Evolutionary conservation across 1,140 invertebrate genomes (phyloP), one percentile per base, ranked within the genome.

Genomic region (Drosophila ercepeae): DNA sequence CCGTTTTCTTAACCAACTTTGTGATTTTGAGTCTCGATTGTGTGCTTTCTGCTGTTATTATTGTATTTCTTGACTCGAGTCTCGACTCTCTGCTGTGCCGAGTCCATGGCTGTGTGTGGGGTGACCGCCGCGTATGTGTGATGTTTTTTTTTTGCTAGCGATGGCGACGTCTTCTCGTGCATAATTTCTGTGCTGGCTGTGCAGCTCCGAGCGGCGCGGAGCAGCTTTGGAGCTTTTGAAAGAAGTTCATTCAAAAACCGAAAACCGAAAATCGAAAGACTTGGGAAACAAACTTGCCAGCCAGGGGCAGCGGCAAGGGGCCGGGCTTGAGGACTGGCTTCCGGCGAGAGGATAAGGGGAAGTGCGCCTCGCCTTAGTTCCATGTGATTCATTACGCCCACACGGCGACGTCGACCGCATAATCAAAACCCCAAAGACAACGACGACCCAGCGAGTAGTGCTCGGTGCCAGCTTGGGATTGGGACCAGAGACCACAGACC

Each of bases 241-340:
- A 78, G 72, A 88, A 88, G 84, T 81, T 81, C 81, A 86, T 86
- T 88, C 77, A 86, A 86, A 86, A n/a, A n/a, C n/a, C n/a, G n/a
- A n/a, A n/a, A n/a, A n/a, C n/a, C n/a, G n/a, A n/a, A 79, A 86
- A 72, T 25, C 77, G 68, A 86, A 86, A 76, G 83, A 86, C 81
- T 86, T 86, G 88, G 61, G 81, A 82, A 86, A 81, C 77, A 86
- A 86, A 86, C 82, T 81, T 46, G 55, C n/a, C n/a, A n/a, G n/a
- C n/a, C n/a, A 72, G 65, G 57, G 68, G 72, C 41, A 14, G 36
- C 52, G 36, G 64, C 19, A 14, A 36, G 41, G 14, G 11, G 42
- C 14, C 1, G 16, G 39, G 9, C 18, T 3, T 18, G 27, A n/a
- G 21, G 19, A 6, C 16, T 19, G 11, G 42, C 16, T 42, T 42